A percentile compares a stretch with the other conserved stretches of the same genome.
These are phyloP conservation scores for Meteorus sp. DNA, from an alignment of 1,140 invertebrate species.

Conservation along the genomic window DNA sequence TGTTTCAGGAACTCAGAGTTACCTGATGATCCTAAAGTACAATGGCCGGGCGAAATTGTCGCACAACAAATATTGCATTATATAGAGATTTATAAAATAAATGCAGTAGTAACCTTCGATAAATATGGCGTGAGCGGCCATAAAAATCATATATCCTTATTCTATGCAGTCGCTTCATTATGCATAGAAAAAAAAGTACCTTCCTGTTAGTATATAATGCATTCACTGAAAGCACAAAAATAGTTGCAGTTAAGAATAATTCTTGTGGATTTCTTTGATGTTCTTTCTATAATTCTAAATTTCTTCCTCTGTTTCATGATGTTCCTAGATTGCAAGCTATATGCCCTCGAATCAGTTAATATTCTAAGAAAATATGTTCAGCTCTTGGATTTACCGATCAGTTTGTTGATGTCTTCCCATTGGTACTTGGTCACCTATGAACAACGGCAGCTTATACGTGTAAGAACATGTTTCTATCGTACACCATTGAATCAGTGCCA, in stretches of 20 bases:
- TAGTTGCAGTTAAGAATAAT: background rate
- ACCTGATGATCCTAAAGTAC: constrained; percentile 71
- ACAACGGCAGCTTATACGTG: constrained; percentile 48
- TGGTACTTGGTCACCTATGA: constrained; percentile 66
- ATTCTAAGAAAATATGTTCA: constrained; percentile 85
- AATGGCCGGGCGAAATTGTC: constrained; percentile 77
- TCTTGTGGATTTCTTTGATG: no score
- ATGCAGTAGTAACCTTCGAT: constrained; percentile 91
- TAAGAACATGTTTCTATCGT: constrained; percentile 37
- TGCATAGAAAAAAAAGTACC: constrained; percentile 75
- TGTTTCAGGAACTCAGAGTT: constrained; percentile 68
- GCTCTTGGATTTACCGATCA: constrained; percentile 80
- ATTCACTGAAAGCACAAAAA: constrained; percentile 13
- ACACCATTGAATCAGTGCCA: no score
- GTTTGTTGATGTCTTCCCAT: constrained; percentile 72
- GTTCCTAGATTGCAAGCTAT: constrained; percentile 73
- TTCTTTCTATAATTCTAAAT: no score
- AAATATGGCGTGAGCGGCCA: constrained; percentile 86
- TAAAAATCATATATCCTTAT: constrained; percentile 84
- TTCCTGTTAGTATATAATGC: constrained; percentile 61
- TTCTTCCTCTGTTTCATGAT: constrained; percentile 7
- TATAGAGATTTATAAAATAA: constrained; percentile 74
- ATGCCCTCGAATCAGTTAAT: constrained; percentile 81
- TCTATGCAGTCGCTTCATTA: constrained; percentile 75
- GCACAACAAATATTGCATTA: constrained; percentile 72